Conservation (phyloP, 2,888 invertebrate genomes). For the Drosophila eohydei region DNA sequence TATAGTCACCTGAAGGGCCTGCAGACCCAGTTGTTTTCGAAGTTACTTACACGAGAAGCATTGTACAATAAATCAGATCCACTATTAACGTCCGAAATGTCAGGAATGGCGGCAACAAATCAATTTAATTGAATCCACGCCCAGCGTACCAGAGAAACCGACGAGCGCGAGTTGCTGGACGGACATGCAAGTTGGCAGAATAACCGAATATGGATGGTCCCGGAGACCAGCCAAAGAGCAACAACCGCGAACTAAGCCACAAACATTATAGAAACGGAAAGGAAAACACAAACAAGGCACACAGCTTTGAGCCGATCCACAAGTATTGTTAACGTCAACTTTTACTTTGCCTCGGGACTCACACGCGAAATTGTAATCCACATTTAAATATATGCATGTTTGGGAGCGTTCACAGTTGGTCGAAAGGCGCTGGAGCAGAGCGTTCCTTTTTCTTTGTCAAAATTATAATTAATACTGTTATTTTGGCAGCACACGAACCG, state of each 20-base stretch:
- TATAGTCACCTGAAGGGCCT: slow-evolving; percentile 46
- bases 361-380: slow-evolving; percentile 72
- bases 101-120: slow-evolving; percentile 73
- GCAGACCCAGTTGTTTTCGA: slow-evolving; percentile 5
- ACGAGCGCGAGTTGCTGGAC: slow-evolving; percentile 28
- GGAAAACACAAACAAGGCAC: slow-evolving; percentile 31
- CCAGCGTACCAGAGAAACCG: slow-evolving; percentile 57
- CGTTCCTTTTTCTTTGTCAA: slow-evolving; percentile 36
- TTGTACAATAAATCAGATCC: slow-evolving; percentile 62
- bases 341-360: slow-evolving; percentile 25
- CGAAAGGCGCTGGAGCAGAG: not conserved
- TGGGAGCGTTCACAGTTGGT: slow-evolving; percentile 23
- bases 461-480: slow-evolving; percentile 60
- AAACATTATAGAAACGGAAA: slow-evolving; percentile 12
- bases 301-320: slow-evolving; percentile 6
- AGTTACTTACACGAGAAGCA: slow-evolving; percentile 29
- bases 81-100: slow-evolving; percentile 72
- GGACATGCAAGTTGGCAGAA: slow-evolving; percentile 3
- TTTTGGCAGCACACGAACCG: slow-evolving; percentile 52
- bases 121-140: slow-evolving; percentile 77
- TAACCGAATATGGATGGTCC: slow-evolving; percentile 11
- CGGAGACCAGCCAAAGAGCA: slow-evolving; percentile 15
- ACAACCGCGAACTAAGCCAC: slow-evolving; percentile 36
- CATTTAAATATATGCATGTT: slow-evolving; percentile 10
- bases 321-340: slow-evolving; percentile 49